Base-by-base conservation (phyloP, 2,888 invertebrate genomes). In the Carabus problematicus region DNA sequence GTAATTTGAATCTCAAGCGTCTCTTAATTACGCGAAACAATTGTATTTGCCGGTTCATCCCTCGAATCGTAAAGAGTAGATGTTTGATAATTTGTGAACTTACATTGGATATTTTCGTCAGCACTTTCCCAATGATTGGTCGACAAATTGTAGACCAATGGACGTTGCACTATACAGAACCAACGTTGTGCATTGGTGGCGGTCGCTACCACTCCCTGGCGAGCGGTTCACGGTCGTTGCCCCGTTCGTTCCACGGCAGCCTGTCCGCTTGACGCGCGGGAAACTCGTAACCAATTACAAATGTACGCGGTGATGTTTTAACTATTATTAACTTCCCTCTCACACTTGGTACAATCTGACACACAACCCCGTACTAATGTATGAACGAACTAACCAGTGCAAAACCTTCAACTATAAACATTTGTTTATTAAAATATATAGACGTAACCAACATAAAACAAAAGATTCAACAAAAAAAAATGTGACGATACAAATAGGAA, bases 61-160 rank as follows among this genome's bases (percentile, higher is more conserved):
- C 77, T 79, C 75, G 75, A 77, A 76, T 75, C 75, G 75, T 78
- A 76, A 76, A 76, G 77, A 75, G 77, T 78, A 79, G 79, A 80
- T 81, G 85, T 84, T 85, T 85, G 86, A 87, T 86, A 88, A 87
- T 87, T 87, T 87, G 87, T 86, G 86, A 84, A 89, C 89, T 89
- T 89, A 89, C 89, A 88, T 88, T 88, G 88, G 88, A 86, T 87
- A 87, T 85, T 87, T 86, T 85, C 85, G 85, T 84, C 83, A 83
- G 88, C 88, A 89, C 89, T 91, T 89, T 91, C 88, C 87, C 91
- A 86, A 91, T 91, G 92, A 92, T 93, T 93, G 93, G 92, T 90
- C 90, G 90, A 88, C 89, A 87, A 89, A 89, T 86, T 88, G 87
- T 90, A 90, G 89, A 89, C 90, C 90, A 91, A 91, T 91, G 91